Base-by-base conservation (phyloP, 2,797 vertebrate genomes). In the Acestrorhynchus altus region DNA sequence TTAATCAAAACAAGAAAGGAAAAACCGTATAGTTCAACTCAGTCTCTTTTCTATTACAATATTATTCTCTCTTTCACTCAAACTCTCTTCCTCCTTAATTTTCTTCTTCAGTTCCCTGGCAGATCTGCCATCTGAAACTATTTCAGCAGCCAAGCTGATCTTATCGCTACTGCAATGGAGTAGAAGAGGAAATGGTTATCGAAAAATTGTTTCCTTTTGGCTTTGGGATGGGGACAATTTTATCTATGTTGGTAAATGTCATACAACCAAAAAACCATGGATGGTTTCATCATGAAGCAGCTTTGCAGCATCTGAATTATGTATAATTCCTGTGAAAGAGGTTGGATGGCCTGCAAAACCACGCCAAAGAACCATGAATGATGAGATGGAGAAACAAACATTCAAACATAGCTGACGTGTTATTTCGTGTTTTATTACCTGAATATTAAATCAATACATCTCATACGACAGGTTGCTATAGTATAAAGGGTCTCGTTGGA, bases 141-240 rank as follows among this genome's bases (percentile, higher is more conserved):
- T 61, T 73, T 65, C 67, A 28, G 8, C 47, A 46, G 22, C 16
- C 40, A 20, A 20, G 47, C 35, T 79, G 78, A 74, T 74, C 26
- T 56, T 74, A 79, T 79, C 65, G 39, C 61, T 18, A 0, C 15
- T 40, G 2, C 54, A 71, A 69, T 74, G 57, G 57, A 79, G 72
- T 46, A 40, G 56, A 22, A 68, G n/a, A 80, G 78, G 65, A 80
- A 80, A 80, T 74, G 65, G 51, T 80, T 69, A 69, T 74, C 46
- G 64, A 61, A 79, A 64, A 61, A 51, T 59, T 26, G 54, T 22
- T 80, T 74, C 71, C 65, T 69, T 20, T 31, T 65, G 76, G 57
- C 49, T 31, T 72, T 47, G 24, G 26, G 31, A 70, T 40, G 56
- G 64, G 74, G 66, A 22, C 65, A 22, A 11, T 18, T 18, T 66